These are phyloP conservation scores for Hyles euphorbiae DNA, from an alignment of 1,140 invertebrate species.

Conservation along the genomic window DNA sequence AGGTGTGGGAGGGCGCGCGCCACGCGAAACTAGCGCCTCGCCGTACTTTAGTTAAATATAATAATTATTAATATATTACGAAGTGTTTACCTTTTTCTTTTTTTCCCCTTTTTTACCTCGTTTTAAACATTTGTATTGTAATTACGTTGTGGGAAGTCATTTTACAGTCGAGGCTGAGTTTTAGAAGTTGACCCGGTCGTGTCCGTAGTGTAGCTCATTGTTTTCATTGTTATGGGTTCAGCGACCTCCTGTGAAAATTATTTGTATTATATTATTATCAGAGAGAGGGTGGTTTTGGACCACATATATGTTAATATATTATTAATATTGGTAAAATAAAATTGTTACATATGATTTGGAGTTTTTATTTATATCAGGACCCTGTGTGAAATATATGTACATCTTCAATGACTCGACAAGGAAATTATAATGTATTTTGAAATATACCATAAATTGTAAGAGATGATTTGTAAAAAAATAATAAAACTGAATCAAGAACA, in stretches of 20 bases:
- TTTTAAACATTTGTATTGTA: constrained; percentile 49
- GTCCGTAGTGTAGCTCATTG: constrained; percentile 49
- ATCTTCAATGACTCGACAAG: not conserved
- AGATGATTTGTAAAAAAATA: not conserved
- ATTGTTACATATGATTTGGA: constrained; percentile 65
- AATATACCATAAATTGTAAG: not conserved
- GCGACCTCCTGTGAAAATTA: constrained; percentile 65
- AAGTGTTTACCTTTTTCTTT: constrained; percentile 48
- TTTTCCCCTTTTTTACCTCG: constrained; percentile 60
- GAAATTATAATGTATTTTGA: not conserved
- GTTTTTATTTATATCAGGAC: not conserved
- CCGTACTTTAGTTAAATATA: constrained; percentile 44
- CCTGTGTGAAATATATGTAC: not conserved
- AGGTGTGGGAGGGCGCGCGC: no score
- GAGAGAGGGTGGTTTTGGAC: constrained; percentile 64
- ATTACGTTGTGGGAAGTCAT: constrained; percentile 33
- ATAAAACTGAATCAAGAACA: no score
- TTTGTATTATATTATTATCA: constrained; percentile 72
- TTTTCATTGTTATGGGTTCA: constrained; percentile 69
- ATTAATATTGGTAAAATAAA: constrained; percentile 75
- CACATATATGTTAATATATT: constrained; percentile 74
- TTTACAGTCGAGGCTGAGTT: constrained; percentile 42
- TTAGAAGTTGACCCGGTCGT: constrained; percentile 37
- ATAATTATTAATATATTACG: constrained; percentile 57
- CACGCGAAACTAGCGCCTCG: constrained; percentile 26